phyloP scores from a whole-genome alignment of 1,140 invertebrate species.

The Diabrotica undecimpunctata region DNA sequence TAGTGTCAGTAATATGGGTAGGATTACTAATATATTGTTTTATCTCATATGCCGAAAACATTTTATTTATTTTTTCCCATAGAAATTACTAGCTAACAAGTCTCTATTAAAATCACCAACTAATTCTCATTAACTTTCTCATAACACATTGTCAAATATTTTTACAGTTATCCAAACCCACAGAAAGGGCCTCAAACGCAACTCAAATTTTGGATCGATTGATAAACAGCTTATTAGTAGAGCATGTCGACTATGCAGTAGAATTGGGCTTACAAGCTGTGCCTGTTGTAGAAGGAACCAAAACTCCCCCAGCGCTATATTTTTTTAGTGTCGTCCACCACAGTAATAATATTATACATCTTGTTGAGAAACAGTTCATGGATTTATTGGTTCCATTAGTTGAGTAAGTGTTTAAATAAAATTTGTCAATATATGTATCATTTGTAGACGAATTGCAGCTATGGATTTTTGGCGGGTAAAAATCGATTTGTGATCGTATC shows the following conservation, averaged over 20 bases:
- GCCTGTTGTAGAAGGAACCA: slow-evolving; percentile 82
- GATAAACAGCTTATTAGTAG: slow-evolving; percentile 80
- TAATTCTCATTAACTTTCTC: no score
- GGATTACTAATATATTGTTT: no score
- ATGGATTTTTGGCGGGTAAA: no score
- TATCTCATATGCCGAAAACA: no score
- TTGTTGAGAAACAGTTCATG: slow-evolving; percentile 92
- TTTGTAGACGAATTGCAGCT: no score
- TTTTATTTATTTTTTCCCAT: no score
- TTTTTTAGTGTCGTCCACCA: slow-evolving; percentile 94
- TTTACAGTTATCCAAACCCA: slow-evolving; percentile 67
- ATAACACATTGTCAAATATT: no score
- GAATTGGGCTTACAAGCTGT: slow-evolving; percentile 89
- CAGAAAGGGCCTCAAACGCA: slow-evolving; percentile 77
- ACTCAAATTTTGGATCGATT: slow-evolving; percentile 83
- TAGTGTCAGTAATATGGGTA: no score
- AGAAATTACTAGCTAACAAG: no score
- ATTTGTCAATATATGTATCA: neutral
- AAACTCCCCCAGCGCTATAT: slow-evolving; percentile 75
- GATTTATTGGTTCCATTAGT: slow-evolving; percentile 87
- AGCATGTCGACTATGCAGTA: slow-evolving; percentile 95
- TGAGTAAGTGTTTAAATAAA: slow-evolving; percentile 55
- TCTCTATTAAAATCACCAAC: no score
- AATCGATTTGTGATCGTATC: no score
- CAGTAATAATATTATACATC: slow-evolving; percentile 92